Percentiles rank a stretch among this genome's conserved stretches.
Conservation (phyloP, 1,140 invertebrate species). For the Thalassaphorura encarpata region DNA sequence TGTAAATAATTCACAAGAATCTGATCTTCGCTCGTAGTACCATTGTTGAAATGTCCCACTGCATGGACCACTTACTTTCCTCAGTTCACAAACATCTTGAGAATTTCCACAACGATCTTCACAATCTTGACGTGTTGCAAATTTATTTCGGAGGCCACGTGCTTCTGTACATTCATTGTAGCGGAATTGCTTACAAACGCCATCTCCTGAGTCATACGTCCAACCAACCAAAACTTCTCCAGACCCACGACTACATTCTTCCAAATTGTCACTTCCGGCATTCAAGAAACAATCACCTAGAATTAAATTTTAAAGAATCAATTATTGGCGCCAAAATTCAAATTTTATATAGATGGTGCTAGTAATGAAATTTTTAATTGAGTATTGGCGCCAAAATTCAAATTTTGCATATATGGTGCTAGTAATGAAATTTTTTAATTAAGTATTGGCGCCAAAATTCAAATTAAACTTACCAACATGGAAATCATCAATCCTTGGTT, state of each 20-base stretch:
- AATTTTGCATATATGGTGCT: too few species aligned
- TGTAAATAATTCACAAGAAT: slow-evolving; percentile 48
- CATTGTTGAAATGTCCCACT: slow-evolving; percentile 32
- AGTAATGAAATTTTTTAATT: neutral
- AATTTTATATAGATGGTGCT: too few species aligned
- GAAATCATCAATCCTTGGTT: slow-evolving; percentile 2
- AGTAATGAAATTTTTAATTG: neutral
- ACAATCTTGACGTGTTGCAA: slow-evolving; percentile 63
- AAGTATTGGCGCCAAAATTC: neutral
- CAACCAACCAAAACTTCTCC: too few species aligned
- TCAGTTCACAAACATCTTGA: slow-evolving; percentile 50
- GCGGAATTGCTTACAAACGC: slow-evolving; percentile 68
- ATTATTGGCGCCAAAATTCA: neutral
- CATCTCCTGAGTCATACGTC: slow-evolving; percentile 65
- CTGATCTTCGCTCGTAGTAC: neutral
- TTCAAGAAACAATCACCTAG: slow-evolving; percentile 60
- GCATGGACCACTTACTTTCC: slow-evolving; percentile 58
- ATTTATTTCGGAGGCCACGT: slow-evolving; percentile 79
- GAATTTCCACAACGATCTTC: slow-evolving; percentile 42
- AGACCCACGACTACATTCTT: slow-evolving; percentile 36
- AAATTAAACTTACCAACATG: neutral
- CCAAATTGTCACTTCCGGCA: slow-evolving; percentile 58
- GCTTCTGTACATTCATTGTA: slow-evolving; percentile 67
- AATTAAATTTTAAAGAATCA: slow-evolving; percentile 31
- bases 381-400: neutral